Evolutionary conservation across 2,797 vertebrate genomes (phyloP).

Genomic region (Falco concolor): DNA sequence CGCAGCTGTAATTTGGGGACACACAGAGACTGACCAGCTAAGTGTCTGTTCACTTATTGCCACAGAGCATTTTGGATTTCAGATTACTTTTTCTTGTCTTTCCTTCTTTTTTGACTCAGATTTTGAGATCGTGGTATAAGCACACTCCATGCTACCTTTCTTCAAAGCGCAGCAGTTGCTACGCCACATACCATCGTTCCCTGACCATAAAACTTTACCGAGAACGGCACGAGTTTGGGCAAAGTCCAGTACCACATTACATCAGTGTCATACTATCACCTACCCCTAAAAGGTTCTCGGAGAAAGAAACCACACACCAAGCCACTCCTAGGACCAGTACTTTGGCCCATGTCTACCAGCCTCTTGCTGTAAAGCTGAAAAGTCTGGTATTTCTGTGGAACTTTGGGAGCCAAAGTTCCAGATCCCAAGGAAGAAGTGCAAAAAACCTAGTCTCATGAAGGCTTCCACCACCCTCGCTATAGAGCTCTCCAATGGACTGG

Average conservation of each 20-base stretch:
- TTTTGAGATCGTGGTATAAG: background rate
- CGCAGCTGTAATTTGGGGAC: background rate
- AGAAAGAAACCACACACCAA: background rate
- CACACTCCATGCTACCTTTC: background rate
- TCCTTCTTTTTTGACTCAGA: background rate
- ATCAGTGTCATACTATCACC: background rate
- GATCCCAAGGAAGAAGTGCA: background rate
- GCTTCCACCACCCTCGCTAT: background rate
- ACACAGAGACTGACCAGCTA: background rate
- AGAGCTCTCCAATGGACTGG: background rate
- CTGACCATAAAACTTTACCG: background rate
- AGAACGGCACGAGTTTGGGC: background rate
- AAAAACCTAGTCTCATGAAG: background rate
- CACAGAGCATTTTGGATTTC: accelerated
- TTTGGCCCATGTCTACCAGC: background rate
- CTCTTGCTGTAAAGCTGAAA: background rate
- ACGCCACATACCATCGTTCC: background rate
- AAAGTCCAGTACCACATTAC: accelerated
- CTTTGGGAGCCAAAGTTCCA: background rate
- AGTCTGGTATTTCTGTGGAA: background rate
- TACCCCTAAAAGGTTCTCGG: background rate
- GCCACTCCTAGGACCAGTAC: background rate
- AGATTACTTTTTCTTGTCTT: background rate
- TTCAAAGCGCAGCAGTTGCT: background rate
- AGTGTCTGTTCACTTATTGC: background rate